Evolutionary conservation across 2,797 vertebrate genomes (phyloP).

Genomic region (Mus spretus): DNA sequence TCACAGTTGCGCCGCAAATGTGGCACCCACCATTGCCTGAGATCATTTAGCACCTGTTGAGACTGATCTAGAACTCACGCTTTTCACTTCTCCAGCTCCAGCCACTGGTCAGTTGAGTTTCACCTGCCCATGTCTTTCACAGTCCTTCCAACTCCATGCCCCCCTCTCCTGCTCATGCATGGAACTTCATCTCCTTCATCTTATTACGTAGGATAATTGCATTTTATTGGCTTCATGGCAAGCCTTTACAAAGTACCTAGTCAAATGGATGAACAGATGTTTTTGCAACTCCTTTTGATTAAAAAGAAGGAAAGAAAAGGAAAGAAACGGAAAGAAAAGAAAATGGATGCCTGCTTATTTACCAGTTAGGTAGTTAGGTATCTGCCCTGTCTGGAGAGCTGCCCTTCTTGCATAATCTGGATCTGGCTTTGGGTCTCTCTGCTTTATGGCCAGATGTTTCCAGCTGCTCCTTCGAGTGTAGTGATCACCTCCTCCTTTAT

Average conservation of each 20-base stretch:
- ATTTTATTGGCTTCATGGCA: not conserved
- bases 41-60: not conserved
- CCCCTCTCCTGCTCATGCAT: not conserved
- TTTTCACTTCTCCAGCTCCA: not conserved
- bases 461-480: not conserved
- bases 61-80: not conserved
- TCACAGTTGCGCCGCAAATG: not conserved
- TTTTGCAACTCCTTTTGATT: not conserved
- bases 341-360: not conserved
- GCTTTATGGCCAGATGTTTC: not conserved
- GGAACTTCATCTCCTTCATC: not conserved
- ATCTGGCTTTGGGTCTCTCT: not conserved
- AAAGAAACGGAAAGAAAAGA: not conserved
- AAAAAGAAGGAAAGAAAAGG: too few relatives aligned
- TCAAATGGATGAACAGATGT: not conserved
- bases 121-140: not conserved
- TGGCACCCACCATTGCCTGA: not conserved
- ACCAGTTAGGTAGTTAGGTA: not conserved
- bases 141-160: not conserved
- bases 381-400: not conserved
- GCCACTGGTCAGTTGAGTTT: not conserved
- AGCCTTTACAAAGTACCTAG: not conserved
- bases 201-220: not conserved
- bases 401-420: not conserved
- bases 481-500: not conserved